phyloP scores from a whole-genome alignment of 2,888 invertebrate genomes.

The Metacarcinus magister region DNA sequence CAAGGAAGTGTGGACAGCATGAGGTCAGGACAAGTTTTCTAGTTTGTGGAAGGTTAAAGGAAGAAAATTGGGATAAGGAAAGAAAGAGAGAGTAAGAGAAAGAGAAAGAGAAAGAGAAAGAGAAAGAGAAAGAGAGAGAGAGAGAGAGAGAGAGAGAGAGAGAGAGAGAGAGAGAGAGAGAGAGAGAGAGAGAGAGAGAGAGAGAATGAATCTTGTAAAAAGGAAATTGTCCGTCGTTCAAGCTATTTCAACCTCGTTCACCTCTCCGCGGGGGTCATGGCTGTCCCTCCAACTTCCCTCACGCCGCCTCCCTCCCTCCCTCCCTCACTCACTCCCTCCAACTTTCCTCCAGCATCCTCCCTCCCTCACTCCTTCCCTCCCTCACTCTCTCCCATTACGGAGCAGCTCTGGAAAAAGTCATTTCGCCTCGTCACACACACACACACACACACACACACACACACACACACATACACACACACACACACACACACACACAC shows the following conservation, averaged over 20 bases:
- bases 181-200: too few relatives aligned
- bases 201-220: neutral
- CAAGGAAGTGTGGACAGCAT: neutral
- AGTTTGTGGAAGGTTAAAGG: neutral
- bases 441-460: neutral
- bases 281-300: neutral
- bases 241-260: neutral
- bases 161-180: too few relatives aligned
- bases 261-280: neutral
- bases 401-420: neutral
- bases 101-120: too few relatives aligned
- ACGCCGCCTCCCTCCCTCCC: neutral
- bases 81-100: too few relatives aligned
- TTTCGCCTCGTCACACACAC: neutral
- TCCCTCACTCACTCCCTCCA: neutral
- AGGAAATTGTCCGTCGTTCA: neutral
- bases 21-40: neutral
- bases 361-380: neutral
- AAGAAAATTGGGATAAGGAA: neutral
- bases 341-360: neutral
- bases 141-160: too few relatives aligned
- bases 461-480: neutral
- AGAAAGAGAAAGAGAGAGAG: too few relatives aligned
- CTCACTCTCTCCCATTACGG: neutral
- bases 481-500: slow-evolving; percentile 8